Evolutionary conservation across 1,140 invertebrate genomes (phyloP).

Genomic region (Trigoniulus corallinus): DNA sequence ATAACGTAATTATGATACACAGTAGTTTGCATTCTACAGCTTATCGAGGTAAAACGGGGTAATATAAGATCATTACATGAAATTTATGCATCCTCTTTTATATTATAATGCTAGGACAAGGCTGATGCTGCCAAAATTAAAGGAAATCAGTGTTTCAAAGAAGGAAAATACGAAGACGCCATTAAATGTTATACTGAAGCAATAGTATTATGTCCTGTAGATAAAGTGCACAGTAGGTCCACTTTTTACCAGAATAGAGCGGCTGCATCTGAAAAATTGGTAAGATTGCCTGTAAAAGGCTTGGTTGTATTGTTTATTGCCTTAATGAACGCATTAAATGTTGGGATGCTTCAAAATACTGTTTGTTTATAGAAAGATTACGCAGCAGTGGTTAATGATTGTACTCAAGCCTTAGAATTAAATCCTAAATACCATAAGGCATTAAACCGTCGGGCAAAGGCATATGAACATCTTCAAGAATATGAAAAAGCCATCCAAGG

Average conservation of each 20-base stretch:
- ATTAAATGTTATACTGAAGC: constrained; percentile 74
- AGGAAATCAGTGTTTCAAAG: constrained; percentile 76
- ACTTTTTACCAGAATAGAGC: constrained; percentile 93
- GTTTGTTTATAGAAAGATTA: constrained; percentile 47
- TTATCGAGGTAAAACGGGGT: background rate
- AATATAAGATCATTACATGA: background rate
- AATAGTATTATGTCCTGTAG: constrained; percentile 61
- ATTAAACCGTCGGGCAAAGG: constrained; percentile 60
- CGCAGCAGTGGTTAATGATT: constrained; percentile 68
- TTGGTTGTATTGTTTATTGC: background rate
- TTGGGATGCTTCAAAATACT: background rate
- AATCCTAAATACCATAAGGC: constrained; percentile 84
- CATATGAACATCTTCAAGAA: constrained; percentile 58
- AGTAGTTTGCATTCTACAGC: background rate
- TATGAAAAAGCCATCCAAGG: constrained; percentile 59
- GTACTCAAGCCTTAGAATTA: constrained; percentile 61
- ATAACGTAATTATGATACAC: background rate
- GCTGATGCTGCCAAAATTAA: constrained; percentile 61
- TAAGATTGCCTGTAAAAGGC: constrained; percentile 27
- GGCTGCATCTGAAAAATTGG: constrained; percentile 80
- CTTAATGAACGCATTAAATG: background rate
- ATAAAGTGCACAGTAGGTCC: constrained; percentile 53
- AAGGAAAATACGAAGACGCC: constrained; percentile 70
- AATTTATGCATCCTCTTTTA: background rate
- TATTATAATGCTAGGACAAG: constrained; percentile 32